Percentiles rank a stretch among this genome's conserved stretches.
Evolutionary conservation across 2,888 invertebrate genomes (phyloP).

Genomic region (Furcula furcula): DNA sequence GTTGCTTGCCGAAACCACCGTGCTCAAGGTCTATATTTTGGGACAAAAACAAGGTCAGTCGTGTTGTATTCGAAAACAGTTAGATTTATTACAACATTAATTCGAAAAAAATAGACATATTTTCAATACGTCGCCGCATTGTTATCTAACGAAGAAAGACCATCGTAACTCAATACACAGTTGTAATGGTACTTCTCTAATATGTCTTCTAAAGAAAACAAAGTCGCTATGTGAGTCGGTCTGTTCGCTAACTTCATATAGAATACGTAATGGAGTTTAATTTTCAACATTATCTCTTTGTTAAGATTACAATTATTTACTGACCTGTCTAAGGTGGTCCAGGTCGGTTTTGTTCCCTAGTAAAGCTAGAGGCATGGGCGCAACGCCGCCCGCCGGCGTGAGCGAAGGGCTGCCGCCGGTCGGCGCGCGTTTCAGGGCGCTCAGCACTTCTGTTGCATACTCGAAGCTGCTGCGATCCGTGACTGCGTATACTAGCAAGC

Average conservation of each 20-base stretch:
- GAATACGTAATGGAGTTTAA: too few species aligned
- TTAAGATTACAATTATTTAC: constrained; percentile 21
- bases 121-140: too few species aligned
- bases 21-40: background rate
- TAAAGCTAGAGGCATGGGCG: constrained; percentile 83
- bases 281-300: too few species aligned
- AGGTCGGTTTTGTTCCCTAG: constrained; percentile 91
- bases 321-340: constrained; percentile 88
- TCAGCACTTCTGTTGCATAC: constrained; percentile 84
- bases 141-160: too few species aligned
- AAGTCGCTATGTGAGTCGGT: too few species aligned
- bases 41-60: background rate
- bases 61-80: too few species aligned
- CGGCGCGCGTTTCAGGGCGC: constrained; percentile 80
- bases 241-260: too few species aligned
- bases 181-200: too few species aligned
- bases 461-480: constrained; percentile 87
- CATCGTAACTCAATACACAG: too few species aligned
- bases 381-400: constrained; percentile 76
- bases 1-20: background rate
- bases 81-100: too few species aligned
- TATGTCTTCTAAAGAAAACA: too few species aligned
- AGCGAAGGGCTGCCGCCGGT: constrained; percentile 82
- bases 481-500: constrained; percentile 89
- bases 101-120: too few species aligned